Conservation (phyloP, 2,113 vertebrate genomes). For the Acrocephalus kingi region DNA sequence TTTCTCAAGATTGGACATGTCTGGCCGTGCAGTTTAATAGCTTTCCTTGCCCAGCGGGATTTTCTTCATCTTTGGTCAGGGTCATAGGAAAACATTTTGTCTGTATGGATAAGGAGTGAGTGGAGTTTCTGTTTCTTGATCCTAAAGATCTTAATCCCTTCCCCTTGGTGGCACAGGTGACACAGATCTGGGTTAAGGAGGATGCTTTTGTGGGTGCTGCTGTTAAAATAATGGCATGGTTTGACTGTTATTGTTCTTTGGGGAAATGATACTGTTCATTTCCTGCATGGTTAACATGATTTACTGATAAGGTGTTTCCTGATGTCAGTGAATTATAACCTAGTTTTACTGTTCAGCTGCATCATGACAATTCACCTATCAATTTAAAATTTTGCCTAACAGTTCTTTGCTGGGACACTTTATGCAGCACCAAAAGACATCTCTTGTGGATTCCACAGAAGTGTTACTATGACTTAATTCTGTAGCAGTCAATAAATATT, state of each 20-base stretch:
- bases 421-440: not conserved
- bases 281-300: not conserved
- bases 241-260: not conserved
- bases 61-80: not conserved
- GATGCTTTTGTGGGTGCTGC: not conserved
- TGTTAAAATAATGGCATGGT: not conserved
- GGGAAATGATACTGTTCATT: not conserved
- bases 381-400: not conserved
- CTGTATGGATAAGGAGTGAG: not conserved
- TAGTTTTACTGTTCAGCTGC: not conserved
- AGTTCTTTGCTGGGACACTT: not conserved
- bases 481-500: not conserved
- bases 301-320: not conserved
- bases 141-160: not conserved
- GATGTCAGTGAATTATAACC: not conserved
- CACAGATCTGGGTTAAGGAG: not conserved
- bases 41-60: not conserved
- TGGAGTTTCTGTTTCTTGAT: not conserved
- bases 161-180: not conserved
- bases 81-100: not conserved
- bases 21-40: not conserved
- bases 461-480: not conserved
- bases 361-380: not conserved
- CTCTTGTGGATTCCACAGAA: not conserved
- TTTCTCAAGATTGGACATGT: not conserved